phyloP scores from a whole-genome alignment of 2,888 invertebrate genomes.

The Phlogophora meticulosa region DNA sequence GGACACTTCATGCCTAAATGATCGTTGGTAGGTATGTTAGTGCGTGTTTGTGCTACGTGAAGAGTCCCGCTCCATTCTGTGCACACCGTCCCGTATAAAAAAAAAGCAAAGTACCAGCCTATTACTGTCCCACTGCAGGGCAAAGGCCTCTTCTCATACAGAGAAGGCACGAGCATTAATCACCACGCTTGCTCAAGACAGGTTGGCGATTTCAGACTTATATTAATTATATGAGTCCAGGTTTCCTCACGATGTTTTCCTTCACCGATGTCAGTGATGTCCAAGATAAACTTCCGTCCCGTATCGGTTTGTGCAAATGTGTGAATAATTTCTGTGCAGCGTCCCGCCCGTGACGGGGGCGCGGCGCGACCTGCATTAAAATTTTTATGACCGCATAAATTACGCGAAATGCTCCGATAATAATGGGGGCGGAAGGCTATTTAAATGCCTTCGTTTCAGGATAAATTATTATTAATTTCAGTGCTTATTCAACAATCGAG shows the following conservation, averaged over 20 bases:
- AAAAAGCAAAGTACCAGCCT: too few species aligned
- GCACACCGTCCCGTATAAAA: neutral
- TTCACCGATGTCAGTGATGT: too few species aligned
- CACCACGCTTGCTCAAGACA: too few species aligned
- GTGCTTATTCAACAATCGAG: constrained; percentile 59
- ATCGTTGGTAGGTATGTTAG: neutral
- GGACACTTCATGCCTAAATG: neutral
- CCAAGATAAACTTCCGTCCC: too few species aligned
- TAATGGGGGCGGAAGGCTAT: constrained; percentile 60
- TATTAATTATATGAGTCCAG: too few species aligned
- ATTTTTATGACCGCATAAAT: constrained; percentile 66
- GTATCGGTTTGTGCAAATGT: constrained; percentile 4
- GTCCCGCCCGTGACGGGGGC: constrained; percentile 1
- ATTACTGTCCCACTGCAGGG: too few species aligned
- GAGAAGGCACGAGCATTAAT: too few species aligned
- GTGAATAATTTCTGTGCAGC: constrained; percentile 34
- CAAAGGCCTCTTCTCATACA: too few species aligned
- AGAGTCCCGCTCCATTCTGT: neutral
- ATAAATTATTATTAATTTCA: constrained; percentile 65
- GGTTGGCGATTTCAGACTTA: too few species aligned
- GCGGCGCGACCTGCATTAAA: constrained; percentile 52
- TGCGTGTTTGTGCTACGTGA: neutral
- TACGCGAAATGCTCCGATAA: constrained; percentile 56
- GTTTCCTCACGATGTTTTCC: too few species aligned
- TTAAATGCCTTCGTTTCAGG: constrained; percentile 61